Base-by-base conservation (phyloP, 2,113 vertebrate genomes). In the Triplophysa rosa region DNA sequence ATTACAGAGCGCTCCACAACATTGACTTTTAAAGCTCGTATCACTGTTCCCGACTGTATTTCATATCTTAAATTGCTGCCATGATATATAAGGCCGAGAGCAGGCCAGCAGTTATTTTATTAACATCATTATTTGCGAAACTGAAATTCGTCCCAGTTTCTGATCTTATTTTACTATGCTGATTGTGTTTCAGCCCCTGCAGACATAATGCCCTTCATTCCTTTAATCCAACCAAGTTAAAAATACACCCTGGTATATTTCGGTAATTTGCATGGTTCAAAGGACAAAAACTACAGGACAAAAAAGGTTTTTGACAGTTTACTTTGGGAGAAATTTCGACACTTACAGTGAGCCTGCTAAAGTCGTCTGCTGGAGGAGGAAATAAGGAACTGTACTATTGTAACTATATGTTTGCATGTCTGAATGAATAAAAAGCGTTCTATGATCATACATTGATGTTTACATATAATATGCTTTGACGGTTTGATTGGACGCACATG, bases 1-100 rank as follows among this genome's bases (percentile, higher is more conserved):
- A 93, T 95, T 95, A 92, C 88, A 89, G 90, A 88, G 90, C 93
- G 93, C 94, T 92, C 93, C 93, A 94, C 91, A 90, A 94, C 93
- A 94, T 94, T 94, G 94, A 95, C 88, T 90, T 93, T 95, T 93
- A 95, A 77, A 88, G 79, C 89, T 89, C 85, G 84, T 89, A 93
- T 92, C 90, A 90, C 87, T 85, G 87, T 90, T 93, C 91, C 89
- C 88, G 88, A 87, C 89, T 87, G 86, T 92, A 92, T 69, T 70
- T 78, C 29, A 72, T 91, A 93, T 78, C 64, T 72, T 12, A 67
- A 63, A 58, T 47, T 29, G 62, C 76, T 77, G 66, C 78, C 72
- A 69, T 56, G 45, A 54, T 40, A 29, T 64, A 61, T 54, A 59
- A 40, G 72, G 14, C 52, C 45, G 19, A 21, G 40, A 45, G 37